Evolutionary conservation across 2,888 invertebrate genomes (phyloP).

Genomic region (Volucella inanis): DNA sequence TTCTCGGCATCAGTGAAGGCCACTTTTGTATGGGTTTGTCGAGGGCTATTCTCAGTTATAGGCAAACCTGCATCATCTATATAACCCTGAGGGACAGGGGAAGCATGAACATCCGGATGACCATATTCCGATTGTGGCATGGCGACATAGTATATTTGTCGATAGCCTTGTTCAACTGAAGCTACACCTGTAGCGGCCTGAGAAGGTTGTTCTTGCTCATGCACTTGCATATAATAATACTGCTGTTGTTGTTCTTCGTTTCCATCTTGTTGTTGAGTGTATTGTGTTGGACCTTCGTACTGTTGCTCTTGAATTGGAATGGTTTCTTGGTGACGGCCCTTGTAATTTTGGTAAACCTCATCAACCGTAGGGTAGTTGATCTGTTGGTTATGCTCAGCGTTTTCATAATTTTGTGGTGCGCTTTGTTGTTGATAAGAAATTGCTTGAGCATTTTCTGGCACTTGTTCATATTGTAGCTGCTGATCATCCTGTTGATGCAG

Average conservation of each 20-base stretch:
- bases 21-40: conserved; percentile 82
- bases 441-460: conserved; percentile 40
- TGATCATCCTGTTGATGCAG: conserved; percentile 61
- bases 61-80: conserved; percentile 72
- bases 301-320: conserved; percentile 66
- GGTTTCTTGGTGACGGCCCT: conserved; percentile 77
- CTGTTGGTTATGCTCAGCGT: conserved; percentile 49
- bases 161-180: conserved; percentile 76
- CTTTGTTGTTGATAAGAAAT: conserved; percentile 56
- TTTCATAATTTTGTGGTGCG: conserved; percentile 49
- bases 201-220: conserved; percentile 72
- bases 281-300: conserved; percentile 37
- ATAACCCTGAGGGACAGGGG: conserved; percentile 37
- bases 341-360: conserved; percentile 81
- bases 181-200: conserved; percentile 56
- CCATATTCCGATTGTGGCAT: conserved; percentile 77
- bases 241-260: conserved; percentile 76
- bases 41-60: conserved; percentile 81
- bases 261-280: conserved; percentile 73
- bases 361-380: conserved; percentile 78
- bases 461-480: conserved; percentile 64
- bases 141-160: conserved; percentile 80
- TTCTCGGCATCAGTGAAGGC: conserved; percentile 78
- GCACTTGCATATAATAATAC: conserved; percentile 78
- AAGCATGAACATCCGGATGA: conserved; percentile 14